Evolutionary conservation across 2,113 vertebrate genomes (phyloP), one percentile per base, ranked within the genome.

Genomic region (Caranx melampygus): DNA sequence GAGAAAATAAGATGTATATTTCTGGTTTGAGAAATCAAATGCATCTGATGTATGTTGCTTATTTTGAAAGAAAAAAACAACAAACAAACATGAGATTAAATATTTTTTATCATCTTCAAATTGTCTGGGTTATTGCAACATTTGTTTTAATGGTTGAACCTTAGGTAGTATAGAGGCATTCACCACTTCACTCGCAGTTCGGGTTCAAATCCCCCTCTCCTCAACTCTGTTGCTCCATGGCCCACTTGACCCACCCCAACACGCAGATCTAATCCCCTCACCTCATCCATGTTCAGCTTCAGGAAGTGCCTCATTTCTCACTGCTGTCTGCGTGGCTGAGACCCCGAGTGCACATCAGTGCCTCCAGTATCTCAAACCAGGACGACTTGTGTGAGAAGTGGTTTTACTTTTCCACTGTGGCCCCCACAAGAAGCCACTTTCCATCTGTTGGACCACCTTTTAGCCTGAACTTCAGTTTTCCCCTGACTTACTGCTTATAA

Each of bases 71-170:
- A 59, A 66, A 80, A 71, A 18, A 51, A 76, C 71, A 75, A 78
- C 26, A 26, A 26, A 63, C 15, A 69, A 62, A 75, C 45, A 88
- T 47, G n/a, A 88, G 79, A 94, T 91, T 93, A 93, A 94, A 95
- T 94, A 93, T 94, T 94, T 95, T 94, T 91, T 93, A 93, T 90
- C 89, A 91, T 87, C 88, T 88, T 82, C 71, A 26, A 12, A 62
- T 61, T 71, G 77, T 80, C 6, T 79, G 79, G 37, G 61, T 87
- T 73, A 70, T 78, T 81, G 14, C 18, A 67, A 42, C 26, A 47
- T 40, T 2, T 67, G 11, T 47, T 10, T 64, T 26, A 31, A 64
- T 45, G 63, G 14, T 20, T 9, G 14, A 5, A 34, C 31, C 26
- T 34, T 9, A 34, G 31, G 31, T 14, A 59, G 34, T 18, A 18